Evolutionary conservation across 2,888 invertebrate genomes (phyloP).

Genomic region (Thera obeliscata): DNA sequence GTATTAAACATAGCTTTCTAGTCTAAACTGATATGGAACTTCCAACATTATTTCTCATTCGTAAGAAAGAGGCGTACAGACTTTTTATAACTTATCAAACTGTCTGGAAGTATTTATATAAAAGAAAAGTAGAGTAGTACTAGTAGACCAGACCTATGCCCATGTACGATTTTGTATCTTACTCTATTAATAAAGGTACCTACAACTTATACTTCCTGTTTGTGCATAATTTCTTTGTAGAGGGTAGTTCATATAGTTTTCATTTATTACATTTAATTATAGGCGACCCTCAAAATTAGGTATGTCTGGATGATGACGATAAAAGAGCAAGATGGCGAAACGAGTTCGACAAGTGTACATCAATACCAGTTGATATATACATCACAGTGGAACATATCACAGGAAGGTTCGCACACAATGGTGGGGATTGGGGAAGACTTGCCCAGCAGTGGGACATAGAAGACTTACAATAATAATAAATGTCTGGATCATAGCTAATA

Average conservation of each 20-base stretch:
- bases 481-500: no score
- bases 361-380: no score
- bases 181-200: constrained; percentile 7
- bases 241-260: neutral
- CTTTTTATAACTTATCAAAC: neutral
- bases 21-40: constrained; percentile 1
- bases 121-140: neutral
- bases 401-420: no score
- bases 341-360: no score
- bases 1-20: neutral
- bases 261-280: neutral
- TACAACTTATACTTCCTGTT: constrained; percentile 2
- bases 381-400: no score
- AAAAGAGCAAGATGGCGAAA: no score
- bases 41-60: neutral
- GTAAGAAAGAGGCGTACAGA: neutral
- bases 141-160: constrained; percentile 4
- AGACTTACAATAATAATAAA: no score
- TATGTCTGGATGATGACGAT: no score
- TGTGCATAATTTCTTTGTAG: constrained; percentile 8
- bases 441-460: no score
- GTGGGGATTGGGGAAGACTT: no score
- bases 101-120: constrained; percentile 1
- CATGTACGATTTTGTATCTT: constrained; percentile 4
- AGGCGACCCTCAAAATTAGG: no score